phyloP scores from a whole-genome alignment of 2,888 invertebrate species.

The Megastigmus dorsalis region DNA sequence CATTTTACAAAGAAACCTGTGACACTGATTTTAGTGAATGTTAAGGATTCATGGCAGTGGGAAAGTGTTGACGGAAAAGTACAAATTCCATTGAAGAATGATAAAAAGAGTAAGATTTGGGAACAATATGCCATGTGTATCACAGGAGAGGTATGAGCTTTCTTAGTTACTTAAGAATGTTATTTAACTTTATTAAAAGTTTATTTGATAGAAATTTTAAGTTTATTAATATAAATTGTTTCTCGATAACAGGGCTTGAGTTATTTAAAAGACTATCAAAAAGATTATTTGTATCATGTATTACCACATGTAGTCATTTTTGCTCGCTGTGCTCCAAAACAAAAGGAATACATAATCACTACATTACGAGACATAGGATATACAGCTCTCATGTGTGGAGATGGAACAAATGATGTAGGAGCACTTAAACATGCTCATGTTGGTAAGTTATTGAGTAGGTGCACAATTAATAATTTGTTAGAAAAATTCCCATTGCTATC shows the following conservation, averaged over 20 bases:
- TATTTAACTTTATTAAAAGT: not conserved
- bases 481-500: not conserved
- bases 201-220: too few species aligned
- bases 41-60: constrained; percentile 81
- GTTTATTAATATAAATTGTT: too few species aligned
- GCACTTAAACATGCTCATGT: constrained; percentile 98
- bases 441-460: constrained; percentile 76
- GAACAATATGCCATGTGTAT: constrained; percentile 92
- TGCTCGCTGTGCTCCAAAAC: constrained; percentile 98
- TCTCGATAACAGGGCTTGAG: constrained; percentile 77
- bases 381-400: constrained; percentile 98
- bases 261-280: constrained; percentile 80
- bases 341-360: constrained; percentile 96
- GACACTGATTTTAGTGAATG: constrained; percentile 80
- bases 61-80: constrained; percentile 83
- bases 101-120: constrained; percentile 78
- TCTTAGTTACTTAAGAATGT: too few species aligned
- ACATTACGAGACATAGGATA: constrained; percentile 91
- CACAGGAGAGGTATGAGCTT: constrained; percentile 86
- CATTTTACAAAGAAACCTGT: constrained; percentile 87
- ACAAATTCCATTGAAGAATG: constrained; percentile 76
- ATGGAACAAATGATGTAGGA: constrained; percentile 99
- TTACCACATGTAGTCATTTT: constrained; percentile 93
- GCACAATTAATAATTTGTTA: not conserved
- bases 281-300: constrained; percentile 81